Evolutionary conservation across 2,888 invertebrate genomes (phyloP), one percentile per base, ranked within the genome.

Genomic region (Dryobotodes eremita): DNA sequence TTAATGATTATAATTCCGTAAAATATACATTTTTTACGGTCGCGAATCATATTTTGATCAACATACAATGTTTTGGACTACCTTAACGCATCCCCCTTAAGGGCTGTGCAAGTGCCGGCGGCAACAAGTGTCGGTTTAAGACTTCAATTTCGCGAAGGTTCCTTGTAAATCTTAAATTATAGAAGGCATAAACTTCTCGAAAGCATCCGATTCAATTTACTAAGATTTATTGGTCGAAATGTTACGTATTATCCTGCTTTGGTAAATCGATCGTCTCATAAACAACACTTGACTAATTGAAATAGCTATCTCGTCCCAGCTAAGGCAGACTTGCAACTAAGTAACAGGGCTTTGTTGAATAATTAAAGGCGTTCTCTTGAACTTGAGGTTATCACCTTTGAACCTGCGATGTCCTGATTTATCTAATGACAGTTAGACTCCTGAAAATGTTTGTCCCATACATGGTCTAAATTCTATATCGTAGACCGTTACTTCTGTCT

Each of bases 121-220:
- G 82, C 82, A 59, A 53, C 84, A 81, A 84, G 64, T 84, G 77
- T 77, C 77, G 74, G 80, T 69, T 85, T 62, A 23, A 65, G 20
- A 65, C 76, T 71, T 62, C 74, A 79, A 85, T 79, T 85, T 69
- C 42, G 61, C 73, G 4, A 68, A 71, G 71, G 55, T 69, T 69
- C 57, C 77, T 81, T 69, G 75, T 75, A 76, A 82, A 82, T 75
- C 55, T 23, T 71, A 82, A 65, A 83, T 75, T 78, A 72, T 78
- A 59, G 78, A 71, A 61, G 68, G 61, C 65, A 84, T 79, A 75
- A 79, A 84, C 75, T 62, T 71, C 62, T 50, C 48, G 31, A 26
- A 78, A 69, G 71, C 23, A 26, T 42, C 68, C 23, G 55, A 84
- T 57, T 84, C 72, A 75, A 78, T 81, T 84, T 77, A 57, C 62